These are phyloP conservation scores for Paradoxurus hermaphroditus DNA, from an alignment of 2,113 vertebrate genomes.

Conservation along the genomic window DNA sequence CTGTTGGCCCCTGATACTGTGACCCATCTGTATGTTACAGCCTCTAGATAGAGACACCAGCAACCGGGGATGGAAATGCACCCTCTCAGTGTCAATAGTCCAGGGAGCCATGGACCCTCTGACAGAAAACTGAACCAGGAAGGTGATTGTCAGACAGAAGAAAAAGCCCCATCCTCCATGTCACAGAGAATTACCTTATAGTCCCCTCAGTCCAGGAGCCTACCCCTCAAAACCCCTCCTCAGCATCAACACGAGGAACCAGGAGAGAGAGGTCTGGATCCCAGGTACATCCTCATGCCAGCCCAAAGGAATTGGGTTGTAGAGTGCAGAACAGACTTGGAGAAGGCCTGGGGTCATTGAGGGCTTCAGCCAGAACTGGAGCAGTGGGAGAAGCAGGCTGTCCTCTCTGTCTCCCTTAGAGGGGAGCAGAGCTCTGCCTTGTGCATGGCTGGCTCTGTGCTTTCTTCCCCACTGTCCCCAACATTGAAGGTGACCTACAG, in stretches of 20 bases:
- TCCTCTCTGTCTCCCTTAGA: not conserved
- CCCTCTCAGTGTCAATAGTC: not conserved
- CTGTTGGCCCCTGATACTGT: fast-evolving
- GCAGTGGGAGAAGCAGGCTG: fast-evolving
- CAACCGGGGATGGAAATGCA: not conserved
- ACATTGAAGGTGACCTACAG: not conserved
- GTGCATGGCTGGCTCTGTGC: not conserved
- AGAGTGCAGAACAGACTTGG: not conserved
- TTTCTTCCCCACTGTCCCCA: not conserved
- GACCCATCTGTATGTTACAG: not conserved
- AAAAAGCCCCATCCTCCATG: not conserved
- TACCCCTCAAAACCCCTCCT: fast-evolving
- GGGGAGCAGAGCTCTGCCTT: fast-evolving
- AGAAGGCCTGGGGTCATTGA: not conserved
- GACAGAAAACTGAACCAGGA: too few relatives aligned
- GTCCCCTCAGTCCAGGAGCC: not conserved
- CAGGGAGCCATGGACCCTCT: not conserved
- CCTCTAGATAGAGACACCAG: not conserved
- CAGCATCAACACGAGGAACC: not conserved
- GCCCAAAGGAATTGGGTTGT: not conserved
- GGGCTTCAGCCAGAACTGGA: not conserved
- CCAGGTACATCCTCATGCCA: not conserved
- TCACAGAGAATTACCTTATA: not conserved
- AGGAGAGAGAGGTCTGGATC: not conserved
- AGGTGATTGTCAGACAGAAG: not conserved